Evolutionary conservation across 2,888 invertebrate genomes (phyloP), one percentile per base, ranked within the genome.

Genomic region (Andrena trimmerana): DNA sequence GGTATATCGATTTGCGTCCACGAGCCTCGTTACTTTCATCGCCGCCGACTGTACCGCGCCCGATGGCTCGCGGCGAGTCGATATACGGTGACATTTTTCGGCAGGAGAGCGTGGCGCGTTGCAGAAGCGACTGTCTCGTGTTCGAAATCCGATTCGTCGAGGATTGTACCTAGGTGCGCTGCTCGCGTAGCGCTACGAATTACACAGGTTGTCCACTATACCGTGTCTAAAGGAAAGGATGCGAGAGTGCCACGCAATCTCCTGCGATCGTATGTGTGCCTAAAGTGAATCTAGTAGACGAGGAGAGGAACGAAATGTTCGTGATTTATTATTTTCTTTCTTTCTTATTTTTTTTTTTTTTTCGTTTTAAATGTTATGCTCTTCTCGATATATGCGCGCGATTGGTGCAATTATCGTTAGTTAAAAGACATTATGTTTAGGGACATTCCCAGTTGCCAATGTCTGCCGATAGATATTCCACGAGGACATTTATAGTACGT

Each of bases 341-440:
- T 42, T 4, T 42, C 42, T 42, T 42, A 2, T 2, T 42, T 36
- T 36, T 42, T 13, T 42, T 36, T 36, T 36, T 42, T 13, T 13
- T 42, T 42, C 42, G 42, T 42, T 42, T 42, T 42, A 42, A 42
- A 42, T 3, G 42, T 42, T 42, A 42, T 4, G 42, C 42, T 42
- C 48, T 27, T 50, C 50, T 75, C 24, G 54, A 69, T 73, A 78
- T 79, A 48, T 71, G 36, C 65, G 65, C 62, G 59, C 60, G 69
- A 82, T 48, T 80, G 85, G 76, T 81, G 79, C 78, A 84, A 84
- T 82, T 62, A 70, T 75, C 63, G 52, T 57, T 27, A 60, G 50
- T 70, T 8, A n/a, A 68, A 48, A 57, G 20, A 60, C 66, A 8
- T 60, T 70, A 62, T 20, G 24, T n/a, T 29, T 60, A 24, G 42